phyloP scores from a whole-genome alignment of 1,140 invertebrate species.

The Atta texana region DNA sequence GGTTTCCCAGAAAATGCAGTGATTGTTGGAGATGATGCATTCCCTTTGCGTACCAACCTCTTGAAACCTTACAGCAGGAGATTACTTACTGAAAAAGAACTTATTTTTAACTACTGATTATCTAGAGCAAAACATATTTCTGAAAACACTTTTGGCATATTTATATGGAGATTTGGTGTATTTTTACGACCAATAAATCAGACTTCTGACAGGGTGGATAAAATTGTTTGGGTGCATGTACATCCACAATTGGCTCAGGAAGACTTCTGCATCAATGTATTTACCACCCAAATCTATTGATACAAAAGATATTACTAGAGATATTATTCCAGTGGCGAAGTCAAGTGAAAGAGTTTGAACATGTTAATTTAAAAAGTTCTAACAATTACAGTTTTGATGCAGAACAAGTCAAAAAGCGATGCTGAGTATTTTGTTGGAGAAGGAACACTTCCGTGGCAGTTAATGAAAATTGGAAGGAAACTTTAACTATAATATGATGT shows the following conservation, averaged over 20 bases:
- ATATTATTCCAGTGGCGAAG: background rate
- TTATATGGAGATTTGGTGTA: background rate
- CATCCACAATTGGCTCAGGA: background rate
- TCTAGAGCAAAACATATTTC: background rate
- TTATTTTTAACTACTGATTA: background rate
- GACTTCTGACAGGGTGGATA: background rate
- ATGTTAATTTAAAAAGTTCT: background rate
- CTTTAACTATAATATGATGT: background rate
- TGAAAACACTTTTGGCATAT: background rate
- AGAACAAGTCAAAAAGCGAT: background rate
- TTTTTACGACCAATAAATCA: background rate
- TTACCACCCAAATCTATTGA: background rate
- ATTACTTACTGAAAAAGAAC: background rate
- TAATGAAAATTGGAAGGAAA: background rate
- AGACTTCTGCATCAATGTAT: background rate
- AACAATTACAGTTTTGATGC: background rate
- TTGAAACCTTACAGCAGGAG: background rate
- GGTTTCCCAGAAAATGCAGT: background rate
- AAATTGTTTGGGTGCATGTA: background rate
- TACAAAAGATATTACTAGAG: background rate
- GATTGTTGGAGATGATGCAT: background rate
- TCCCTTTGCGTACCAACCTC: background rate
- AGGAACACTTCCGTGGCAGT: background rate
- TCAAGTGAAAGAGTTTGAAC: background rate
- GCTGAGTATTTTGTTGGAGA: background rate